phyloP scores from a whole-genome alignment of 2,888 invertebrate genomes.

The Tolmerus cingulatus region DNA sequence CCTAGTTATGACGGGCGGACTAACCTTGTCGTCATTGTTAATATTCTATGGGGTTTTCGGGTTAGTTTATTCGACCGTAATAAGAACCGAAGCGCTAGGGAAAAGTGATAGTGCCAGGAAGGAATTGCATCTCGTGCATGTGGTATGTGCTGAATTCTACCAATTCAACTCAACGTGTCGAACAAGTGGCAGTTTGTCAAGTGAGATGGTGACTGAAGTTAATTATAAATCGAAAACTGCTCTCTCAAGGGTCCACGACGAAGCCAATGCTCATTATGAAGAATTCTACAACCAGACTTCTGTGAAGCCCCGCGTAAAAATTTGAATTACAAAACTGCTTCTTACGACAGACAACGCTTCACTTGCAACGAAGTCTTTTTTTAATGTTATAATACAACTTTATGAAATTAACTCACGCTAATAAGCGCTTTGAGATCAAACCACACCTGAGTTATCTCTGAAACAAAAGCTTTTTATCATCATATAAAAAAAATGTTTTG shows the following conservation, averaged over 20 bases:
- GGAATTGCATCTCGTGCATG: slow-evolving; percentile 1
- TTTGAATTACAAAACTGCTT: neutral
- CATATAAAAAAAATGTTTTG: neutral
- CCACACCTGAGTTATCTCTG: neutral
- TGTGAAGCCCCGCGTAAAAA: neutral
- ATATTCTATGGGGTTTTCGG: slow-evolving; percentile 57
- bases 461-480: neutral
- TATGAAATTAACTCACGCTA: neutral
- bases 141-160: neutral
- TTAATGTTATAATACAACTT: neutral
- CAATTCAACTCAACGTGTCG: neutral
- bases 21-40: slow-evolving; percentile 55
- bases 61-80: slow-evolving; percentile 53
- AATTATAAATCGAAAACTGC: neutral
- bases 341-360: neutral
- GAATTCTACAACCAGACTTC: neutral
- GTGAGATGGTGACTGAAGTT: neutral
- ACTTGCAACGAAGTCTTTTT: neutral
- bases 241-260: neutral
- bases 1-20: slow-evolving; percentile 58
- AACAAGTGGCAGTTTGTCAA: neutral
- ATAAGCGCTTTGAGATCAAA: neutral
- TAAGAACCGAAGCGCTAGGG: slow-evolving; percentile 41
- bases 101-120: slow-evolving; percentile 1
- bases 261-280: neutral